These are phyloP conservation scores for Halesus radiatus DNA, from an alignment of 1,140 invertebrate species.

Conservation along the genomic window DNA sequence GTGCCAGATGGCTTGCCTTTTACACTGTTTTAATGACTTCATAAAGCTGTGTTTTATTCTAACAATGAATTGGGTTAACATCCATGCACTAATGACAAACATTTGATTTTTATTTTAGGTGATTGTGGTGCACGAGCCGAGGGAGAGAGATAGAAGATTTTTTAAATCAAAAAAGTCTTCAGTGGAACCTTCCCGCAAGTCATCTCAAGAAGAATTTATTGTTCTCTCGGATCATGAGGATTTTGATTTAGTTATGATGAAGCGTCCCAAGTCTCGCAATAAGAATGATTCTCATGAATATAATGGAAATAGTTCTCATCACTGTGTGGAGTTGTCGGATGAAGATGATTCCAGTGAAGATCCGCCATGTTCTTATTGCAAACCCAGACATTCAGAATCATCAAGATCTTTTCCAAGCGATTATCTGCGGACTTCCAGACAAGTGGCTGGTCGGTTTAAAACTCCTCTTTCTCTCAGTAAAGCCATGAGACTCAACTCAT, in stretches of 20 bases:
- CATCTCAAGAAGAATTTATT: conserved; percentile 16
- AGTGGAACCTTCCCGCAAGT: background rate
- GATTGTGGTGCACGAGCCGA: background rate
- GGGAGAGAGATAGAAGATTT: conserved; percentile 1
- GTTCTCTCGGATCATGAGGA: conserved; percentile 44
- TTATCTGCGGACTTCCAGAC: conserved; percentile 6
- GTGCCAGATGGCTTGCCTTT: too few relatives aligned
- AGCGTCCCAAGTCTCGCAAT: conserved; percentile 23
- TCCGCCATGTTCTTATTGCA: background rate
- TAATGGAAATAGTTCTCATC: conserved; percentile 21
- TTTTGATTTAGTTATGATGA: conserved; percentile 46
- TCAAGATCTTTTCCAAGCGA: background rate
- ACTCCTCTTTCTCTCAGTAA: conserved; percentile 36
- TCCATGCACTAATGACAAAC: too few relatives aligned
- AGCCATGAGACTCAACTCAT: conserved; percentile 21
- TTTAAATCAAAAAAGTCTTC: conserved; percentile 21
- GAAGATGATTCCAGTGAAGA: conserved; percentile 1
- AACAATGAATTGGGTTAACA: too few relatives aligned
- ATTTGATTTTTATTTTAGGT: too few relatives aligned
- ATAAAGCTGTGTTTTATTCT: too few relatives aligned
- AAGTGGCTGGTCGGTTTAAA: conserved; percentile 37
- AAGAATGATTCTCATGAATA: conserved; percentile 16
- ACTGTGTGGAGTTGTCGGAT: background rate
- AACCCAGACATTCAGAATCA: conserved; percentile 6
- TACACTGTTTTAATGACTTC: too few relatives aligned